Base-by-base conservation (phyloP, 2,797 vertebrate species). In the Rhinatrema bivittatum region DNA sequence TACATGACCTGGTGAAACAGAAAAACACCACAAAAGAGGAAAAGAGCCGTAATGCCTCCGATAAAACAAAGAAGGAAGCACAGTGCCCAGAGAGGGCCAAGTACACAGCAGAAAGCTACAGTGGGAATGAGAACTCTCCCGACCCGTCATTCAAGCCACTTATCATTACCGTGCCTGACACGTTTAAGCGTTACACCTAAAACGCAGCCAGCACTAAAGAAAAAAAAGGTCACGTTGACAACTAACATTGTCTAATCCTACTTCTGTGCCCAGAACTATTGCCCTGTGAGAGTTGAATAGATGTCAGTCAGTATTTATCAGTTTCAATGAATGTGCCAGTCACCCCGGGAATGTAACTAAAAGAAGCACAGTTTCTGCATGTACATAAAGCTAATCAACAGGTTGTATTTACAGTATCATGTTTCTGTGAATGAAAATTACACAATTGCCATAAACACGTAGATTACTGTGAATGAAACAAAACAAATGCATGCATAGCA, bases 101-200 rank as follows among this genome's bases (percentile, higher is more conserved):
- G 63, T 98, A 98, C 58, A 87, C 56, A 43, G 89, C 84, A 14
- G 76, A 90, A 44, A 93, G 84, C 68, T 95, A 95, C 15, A 50
- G 82, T 3, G 90, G 93, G 60, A 59, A 81, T 31, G 84, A 85
- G 25, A 72, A 60, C 45, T 64, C 45, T 26, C 69, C 52, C 17
- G 84, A 82, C 48, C 62, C 74, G 20, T 71, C 74, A 33, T 93
- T 91, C 64, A 87, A 89, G 53, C 88, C 88, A 3, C 42, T 83
- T 61, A 49, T 75, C 31, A 78, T 96, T 57, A 78, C 81, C 43
- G 86, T 82, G 43, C 73, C 65, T 0, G 87, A 94, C 59, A 91
- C 90, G 1, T 89, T 88, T 30, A 81, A 71, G 29, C 50, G 66
- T 36, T 57, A 65, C 37, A 70, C 55, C 42, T 77, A 27, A 72